phyloP scores from a whole-genome alignment of 2,113 vertebrate species.

The Ageneiosus marmoratus region DNA sequence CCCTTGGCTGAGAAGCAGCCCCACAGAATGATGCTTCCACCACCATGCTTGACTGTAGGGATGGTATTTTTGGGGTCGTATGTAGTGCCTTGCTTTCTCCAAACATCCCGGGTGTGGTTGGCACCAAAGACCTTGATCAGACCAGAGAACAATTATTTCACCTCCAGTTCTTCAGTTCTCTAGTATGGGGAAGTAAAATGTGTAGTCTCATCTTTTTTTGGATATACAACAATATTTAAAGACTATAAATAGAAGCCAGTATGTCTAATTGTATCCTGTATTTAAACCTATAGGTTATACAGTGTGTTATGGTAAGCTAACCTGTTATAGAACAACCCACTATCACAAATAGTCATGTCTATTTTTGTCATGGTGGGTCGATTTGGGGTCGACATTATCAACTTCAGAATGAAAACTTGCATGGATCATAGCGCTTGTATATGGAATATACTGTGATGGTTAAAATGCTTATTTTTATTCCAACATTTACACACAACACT shows the following conservation, averaged over 20 bases:
- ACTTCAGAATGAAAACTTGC: not conserved
- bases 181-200: not conserved
- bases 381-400: too few species aligned
- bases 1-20: too few species aligned
- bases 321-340: not conserved
- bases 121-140: too few species aligned
- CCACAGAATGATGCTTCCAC: too few species aligned
- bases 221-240: not conserved
- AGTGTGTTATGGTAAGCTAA: not conserved
- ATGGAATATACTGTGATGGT: not conserved
- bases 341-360: not conserved
- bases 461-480: not conserved
- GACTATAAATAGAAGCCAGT: not conserved
- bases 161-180: not conserved
- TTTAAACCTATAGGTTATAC: not conserved
- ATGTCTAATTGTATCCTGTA: not conserved
- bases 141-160: not conserved
- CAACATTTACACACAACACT: not conserved
- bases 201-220: not conserved
- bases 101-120: too few species aligned
- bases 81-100: too few species aligned
- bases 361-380: not conserved
- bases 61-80: too few species aligned
- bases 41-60: too few species aligned
- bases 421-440: not conserved